Evolutionary conservation across 2,113 vertebrate genomes (phyloP), one percentile per base, ranked within the genome.

Genomic region (Redunca redunca): DNA sequence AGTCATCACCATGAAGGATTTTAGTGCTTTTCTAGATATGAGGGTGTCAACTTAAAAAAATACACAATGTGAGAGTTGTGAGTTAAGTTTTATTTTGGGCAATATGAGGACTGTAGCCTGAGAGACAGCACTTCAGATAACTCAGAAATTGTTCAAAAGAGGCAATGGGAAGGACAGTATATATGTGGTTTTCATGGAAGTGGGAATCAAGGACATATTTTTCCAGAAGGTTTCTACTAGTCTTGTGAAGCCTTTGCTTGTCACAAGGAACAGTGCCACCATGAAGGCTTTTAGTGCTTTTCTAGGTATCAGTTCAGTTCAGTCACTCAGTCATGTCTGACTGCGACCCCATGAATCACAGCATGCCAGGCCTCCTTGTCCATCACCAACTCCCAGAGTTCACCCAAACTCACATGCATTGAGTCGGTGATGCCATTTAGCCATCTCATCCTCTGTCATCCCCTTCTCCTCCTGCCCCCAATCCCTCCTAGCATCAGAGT

Each of bases 281-380:
- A 9, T 67, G 64, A 67, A 67, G 17, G 64, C 19, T 67, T 67
- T 67, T 67, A 67, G 64, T 36, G 33, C n/a, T 67, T 36, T 67
- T 36, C 64, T 67, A 67, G 64, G 6, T 62, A 62, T 58, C 57
- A 58, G 57, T 58, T 58, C 25, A 58, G 25, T 58, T 58, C 25
- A 58, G 57, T 58, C 4, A 0, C 25, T 26, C 57, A 58, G 10
- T 58, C 3, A 25, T 58, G 57, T 58, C 57, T 0, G 25, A 58
- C 57, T 58, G 25, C 4, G 10, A 58, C 25, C 57, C 57, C 57
- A 58, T 58, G 57, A 58, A 26, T 58, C 4, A 0, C 57, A 58
- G 57, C 57, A 58, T 0, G 25, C 57, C 25, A 26, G 10, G 57
- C 57, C 57, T 58, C 57, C 25, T 26, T 28, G 57, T 58, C 57